Base-by-base conservation (phyloP, 2,888 invertebrate genomes). In the Phaonia tiefii region DNA sequence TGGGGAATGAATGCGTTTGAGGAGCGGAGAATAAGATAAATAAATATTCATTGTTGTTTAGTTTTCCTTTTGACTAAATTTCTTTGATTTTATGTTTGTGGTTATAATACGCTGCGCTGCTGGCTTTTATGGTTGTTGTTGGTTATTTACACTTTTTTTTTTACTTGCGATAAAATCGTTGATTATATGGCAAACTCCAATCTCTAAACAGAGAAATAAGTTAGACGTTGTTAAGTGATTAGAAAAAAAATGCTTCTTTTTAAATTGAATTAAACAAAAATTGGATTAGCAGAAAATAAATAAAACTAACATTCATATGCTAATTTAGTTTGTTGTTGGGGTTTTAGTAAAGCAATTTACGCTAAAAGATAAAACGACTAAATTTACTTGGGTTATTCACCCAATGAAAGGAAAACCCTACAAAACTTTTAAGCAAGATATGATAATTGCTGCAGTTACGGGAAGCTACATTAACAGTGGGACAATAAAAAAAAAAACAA, bases 151-250 rank as follows among this genome's bases (percentile, higher is more conserved):
- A n/a, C n/a, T 44, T 22, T 20, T 70, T 66, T 42, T 80, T 86
- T 84, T 87, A 87, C 84, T 87, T 88, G 84, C 89, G 89, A 86
- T 90, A 88, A 85, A 86, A 88, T 78, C 89, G 88, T 84, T 89
- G 88, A 84, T 89, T 90, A 85, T 89, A 89, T 31, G 31, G 31
- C 83, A 89, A 86, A 85, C 89, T 89, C 89, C 90, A 89, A 86
- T 90, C 88, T 89, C 89, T 90, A 87, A 86, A 86, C 86, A 82
- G 84, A 83, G 72, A 63, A 42, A 76, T 75, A 37, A 51, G 10
- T 51, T 60, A 67, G 51, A 67, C 67, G 66, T 54, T 5, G 3
- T 5, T 63, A 60, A 54, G 37, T 76, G 46, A 31, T 69, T 63
- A 22, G 5, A 39, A n/a, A 11, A 22, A n/a, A n/a, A n/a, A n/a